phyloP scores from a whole-genome alignment of 2,888 invertebrate genomes.

The Minunthozetes semirufus region DNA sequence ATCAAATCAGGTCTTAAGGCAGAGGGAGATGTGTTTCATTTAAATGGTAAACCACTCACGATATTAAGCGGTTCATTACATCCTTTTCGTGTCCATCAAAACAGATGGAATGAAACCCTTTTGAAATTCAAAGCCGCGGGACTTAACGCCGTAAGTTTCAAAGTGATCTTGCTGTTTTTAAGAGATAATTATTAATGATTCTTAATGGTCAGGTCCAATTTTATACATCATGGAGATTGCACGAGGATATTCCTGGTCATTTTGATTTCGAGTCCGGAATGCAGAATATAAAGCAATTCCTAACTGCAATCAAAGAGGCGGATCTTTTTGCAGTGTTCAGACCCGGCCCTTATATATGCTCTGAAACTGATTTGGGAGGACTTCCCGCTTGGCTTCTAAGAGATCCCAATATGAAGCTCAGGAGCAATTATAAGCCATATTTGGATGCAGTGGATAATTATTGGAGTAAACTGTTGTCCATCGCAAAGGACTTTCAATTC shows the following conservation, averaged over 20 bases:
- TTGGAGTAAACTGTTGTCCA: slow-evolving; percentile 49
- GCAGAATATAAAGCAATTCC: slow-evolving; percentile 44
- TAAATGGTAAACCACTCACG: slow-evolving; percentile 41
- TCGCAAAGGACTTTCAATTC: slow-evolving; percentile 50
- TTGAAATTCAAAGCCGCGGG: slow-evolving; percentile 53
- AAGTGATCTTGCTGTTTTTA: not conserved
- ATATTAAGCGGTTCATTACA: slow-evolving; percentile 55
- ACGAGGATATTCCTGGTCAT: slow-evolving; percentile 48
- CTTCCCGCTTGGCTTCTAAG: slow-evolving; percentile 54
- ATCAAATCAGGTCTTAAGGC: slow-evolving; percentile 46
- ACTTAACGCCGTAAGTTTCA: slow-evolving; percentile 50
- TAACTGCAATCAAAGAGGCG: slow-evolving; percentile 47
- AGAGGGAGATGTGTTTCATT: slow-evolving; percentile 8
- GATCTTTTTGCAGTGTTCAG: slow-evolving; percentile 53
- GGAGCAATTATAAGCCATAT: slow-evolving; percentile 51
- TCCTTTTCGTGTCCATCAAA: slow-evolving; percentile 53
- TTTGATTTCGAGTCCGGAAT: slow-evolving; percentile 47
- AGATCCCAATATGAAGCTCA: slow-evolving; percentile 53
- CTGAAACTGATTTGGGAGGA: slow-evolving; percentile 54
- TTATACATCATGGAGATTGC: slow-evolving; percentile 51
- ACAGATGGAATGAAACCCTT: slow-evolving; percentile 54
- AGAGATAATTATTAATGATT: too few species aligned
- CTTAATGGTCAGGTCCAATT: slow-evolving; percentile 45
- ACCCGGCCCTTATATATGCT: slow-evolving; percentile 56
- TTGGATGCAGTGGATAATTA: slow-evolving; percentile 49